Base-by-base conservation (phyloP, 2,797 vertebrate genomes). In the Parotocinclus haroldoi region DNA sequence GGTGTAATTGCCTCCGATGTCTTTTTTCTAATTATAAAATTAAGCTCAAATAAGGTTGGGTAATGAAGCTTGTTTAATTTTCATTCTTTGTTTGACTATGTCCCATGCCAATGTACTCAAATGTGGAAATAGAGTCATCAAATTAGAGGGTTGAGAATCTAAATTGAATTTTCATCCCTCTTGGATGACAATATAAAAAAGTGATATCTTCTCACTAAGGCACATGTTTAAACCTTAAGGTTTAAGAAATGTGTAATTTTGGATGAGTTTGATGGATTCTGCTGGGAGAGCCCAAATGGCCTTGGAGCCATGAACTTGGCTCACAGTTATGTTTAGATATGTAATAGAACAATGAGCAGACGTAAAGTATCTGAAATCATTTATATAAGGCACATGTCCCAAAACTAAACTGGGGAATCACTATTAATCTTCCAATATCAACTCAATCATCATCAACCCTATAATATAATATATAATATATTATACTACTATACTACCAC, bases 21-120 rank as follows among this genome's bases (percentile, higher is more conserved):
- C 79, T 83, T 86, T 27, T 82, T 82, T 82, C 76, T 86, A 84
- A 88, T 86, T 85, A 86, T 85, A 84, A 75, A 87, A 85, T 84
- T 81, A 82, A 82, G 80, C 75, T 85, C 68, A 81, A 86, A 84
- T 85, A 83, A 82, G 79, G 75, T 77, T 69, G 80, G 81, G 78
- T 83, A 84, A 86, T 86, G 83, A 82, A 83, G 78, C 80, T 80
- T 77, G 77, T 81, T 84, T 79, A 75, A 70, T 81, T 77, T 40
- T 10, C 62, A 56, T 67, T 76, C 73, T 77, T 78, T 77, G 63
- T 68, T 55, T 57, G 66, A 66, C 71, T 66, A 71, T 72, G 66
- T 76, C 57, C 75, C 73, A 78, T 64, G 57, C 63, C 53, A 70
- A 69, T 73, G 69, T 70, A 72, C 76, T 73, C 73, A 48, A 63